phyloP scores from a whole-genome alignment of 2,113 vertebrate species.

The Progne subis region DNA sequence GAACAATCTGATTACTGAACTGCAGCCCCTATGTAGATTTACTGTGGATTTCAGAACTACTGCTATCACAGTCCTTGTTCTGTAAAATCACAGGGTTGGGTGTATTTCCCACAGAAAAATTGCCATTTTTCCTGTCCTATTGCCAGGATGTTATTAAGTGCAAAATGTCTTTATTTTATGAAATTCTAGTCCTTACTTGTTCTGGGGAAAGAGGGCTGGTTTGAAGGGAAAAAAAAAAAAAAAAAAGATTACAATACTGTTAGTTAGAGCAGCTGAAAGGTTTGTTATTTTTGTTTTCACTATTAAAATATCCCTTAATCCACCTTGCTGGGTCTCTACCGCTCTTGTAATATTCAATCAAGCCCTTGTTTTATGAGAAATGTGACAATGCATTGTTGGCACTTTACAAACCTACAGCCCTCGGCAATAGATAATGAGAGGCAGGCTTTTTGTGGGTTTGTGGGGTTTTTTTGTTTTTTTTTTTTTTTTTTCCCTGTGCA shows the following conservation, averaged over 20 bases:
- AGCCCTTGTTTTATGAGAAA: constrained; percentile 70
- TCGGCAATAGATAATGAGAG: constrained; percentile 71
- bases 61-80: background rate
- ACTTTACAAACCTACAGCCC: constrained; percentile 68
- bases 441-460: constrained; percentile 20
- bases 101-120: background rate
- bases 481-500: constrained; percentile 44
- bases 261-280: constrained; percentile 7
- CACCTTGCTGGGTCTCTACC: constrained; percentile 38
- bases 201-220: background rate
- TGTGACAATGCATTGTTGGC: constrained; percentile 58
- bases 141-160: background rate
- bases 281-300: constrained; percentile 46
- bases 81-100: background rate
- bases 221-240: background rate
- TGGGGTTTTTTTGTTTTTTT: background rate
- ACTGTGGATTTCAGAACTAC: background rate
- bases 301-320: constrained; percentile 60
- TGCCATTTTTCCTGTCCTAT: background rate
- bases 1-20: background rate
- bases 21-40: background rate
- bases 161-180: background rate
- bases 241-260: background rate
- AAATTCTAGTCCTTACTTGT: background rate
- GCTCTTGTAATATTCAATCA: constrained; percentile 69